Evolutionary conservation across 2,888 invertebrate species (phyloP).

Genomic region (Pristionchus exspectatus): DNA sequence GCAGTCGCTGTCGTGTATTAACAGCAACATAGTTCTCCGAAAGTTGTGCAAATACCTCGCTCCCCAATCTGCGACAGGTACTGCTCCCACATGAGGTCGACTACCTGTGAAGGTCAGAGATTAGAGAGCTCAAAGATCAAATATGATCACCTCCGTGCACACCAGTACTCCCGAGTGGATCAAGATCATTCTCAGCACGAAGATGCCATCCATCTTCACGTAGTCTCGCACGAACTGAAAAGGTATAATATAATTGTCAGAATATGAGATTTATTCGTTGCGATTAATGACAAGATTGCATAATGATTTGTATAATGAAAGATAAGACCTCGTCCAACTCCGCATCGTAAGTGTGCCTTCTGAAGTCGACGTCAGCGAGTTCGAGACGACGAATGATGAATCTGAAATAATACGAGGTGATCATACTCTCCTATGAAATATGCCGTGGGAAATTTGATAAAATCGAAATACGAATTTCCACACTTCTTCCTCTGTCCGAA

Average conservation of each 20-base stretch:
- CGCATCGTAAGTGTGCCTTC: slow-evolving; percentile 60
- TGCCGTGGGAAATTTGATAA: too few species aligned
- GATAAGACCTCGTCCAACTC: slow-evolving; percentile 72
- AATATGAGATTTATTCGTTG: too few species aligned
- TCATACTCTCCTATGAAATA: too few species aligned
- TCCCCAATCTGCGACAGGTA: neutral
- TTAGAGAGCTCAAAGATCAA: neutral
- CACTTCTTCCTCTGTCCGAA: slow-evolving; percentile 72
- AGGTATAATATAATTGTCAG: neutral
- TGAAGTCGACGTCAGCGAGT: slow-evolving; percentile 77
- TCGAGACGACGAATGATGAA: slow-evolving; percentile 77
- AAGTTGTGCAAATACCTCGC: neutral
- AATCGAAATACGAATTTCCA: too few species aligned
- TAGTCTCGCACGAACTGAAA: slow-evolving; percentile 74
- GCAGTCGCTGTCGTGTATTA: neutral
- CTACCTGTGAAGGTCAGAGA: neutral
- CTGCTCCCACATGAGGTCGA: slow-evolving; percentile 8
- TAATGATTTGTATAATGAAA: neutral
- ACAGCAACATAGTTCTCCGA: neutral
- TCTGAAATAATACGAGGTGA: slow-evolving; percentile 59
- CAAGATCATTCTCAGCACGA: slow-evolving; percentile 77
- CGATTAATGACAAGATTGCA: neutral
- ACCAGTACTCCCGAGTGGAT: slow-evolving; percentile 75
- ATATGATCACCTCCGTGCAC: slow-evolving; percentile 62
- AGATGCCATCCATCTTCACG: slow-evolving; percentile 78